phyloP scores from a whole-genome alignment of 2,797 vertebrate species.

The Pseudochromis fuscus region DNA sequence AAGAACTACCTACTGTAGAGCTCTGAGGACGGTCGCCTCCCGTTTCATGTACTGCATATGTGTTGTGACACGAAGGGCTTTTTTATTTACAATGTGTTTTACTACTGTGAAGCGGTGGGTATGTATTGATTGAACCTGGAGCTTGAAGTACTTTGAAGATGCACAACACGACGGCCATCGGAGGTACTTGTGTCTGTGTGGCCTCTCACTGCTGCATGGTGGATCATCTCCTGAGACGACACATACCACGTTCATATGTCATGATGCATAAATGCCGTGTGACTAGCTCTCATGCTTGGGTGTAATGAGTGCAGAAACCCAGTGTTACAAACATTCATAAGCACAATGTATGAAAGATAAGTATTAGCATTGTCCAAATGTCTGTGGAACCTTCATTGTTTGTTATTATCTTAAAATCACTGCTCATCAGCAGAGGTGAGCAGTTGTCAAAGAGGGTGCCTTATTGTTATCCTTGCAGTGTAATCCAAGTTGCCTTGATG shows the following conservation, averaged over 20 bases:
- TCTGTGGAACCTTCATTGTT: slow-evolving; percentile 24
- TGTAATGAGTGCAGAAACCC: background rate
- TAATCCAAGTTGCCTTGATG: slow-evolving; percentile 81
- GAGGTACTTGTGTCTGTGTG: slow-evolving; percentile 12
- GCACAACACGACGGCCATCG: slow-evolving; percentile 15
- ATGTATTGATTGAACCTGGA: slow-evolving; percentile 4
- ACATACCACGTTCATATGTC: background rate
- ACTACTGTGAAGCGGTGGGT: slow-evolving; percentile 51
- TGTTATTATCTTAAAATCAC: slow-evolving; percentile 33
- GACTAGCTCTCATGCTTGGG: slow-evolving; percentile 7
- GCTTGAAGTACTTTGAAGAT: slow-evolving; percentile 41
- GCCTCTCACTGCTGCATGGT: slow-evolving; percentile 32
- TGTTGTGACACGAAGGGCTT: slow-evolving; percentile 48
- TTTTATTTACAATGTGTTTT: slow-evolving; percentile 32
- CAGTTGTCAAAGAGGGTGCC: slow-evolving; percentile 74
- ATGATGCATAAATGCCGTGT: background rate
- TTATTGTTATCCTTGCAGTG: slow-evolving; percentile 74
- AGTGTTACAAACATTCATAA: slow-evolving; percentile 51
- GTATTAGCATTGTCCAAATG: slow-evolving; percentile 53
- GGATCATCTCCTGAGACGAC: slow-evolving; percentile 22
- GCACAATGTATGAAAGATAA: slow-evolving; percentile 61
- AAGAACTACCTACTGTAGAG: slow-evolving; percentile 23
- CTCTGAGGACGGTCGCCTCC: background rate
- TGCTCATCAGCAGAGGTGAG: slow-evolving; percentile 50
- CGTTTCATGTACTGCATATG: slow-evolving; percentile 29